phyloP scores from a whole-genome alignment of 2,888 invertebrate species.

The Hymenopus coronatus region DNA sequence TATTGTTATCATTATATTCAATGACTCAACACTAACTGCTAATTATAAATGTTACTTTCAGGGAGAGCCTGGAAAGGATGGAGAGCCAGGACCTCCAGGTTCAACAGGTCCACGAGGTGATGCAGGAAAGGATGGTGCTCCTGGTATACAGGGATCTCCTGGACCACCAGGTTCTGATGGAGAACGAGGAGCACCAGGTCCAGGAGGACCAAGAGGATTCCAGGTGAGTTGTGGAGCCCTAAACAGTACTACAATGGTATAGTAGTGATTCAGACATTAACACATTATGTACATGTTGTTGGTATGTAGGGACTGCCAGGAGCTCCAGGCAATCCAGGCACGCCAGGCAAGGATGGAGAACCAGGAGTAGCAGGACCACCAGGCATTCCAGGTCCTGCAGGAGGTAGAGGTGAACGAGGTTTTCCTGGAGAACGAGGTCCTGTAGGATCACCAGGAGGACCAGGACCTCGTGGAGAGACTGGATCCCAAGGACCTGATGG shows the following conservation, averaged over 20 bases:
- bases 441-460: slow-evolving; percentile 62
- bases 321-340: slow-evolving; percentile 66
- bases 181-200: slow-evolving; percentile 72
- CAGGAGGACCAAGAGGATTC: slow-evolving; percentile 75
- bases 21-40: too few species aligned
- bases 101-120: slow-evolving; percentile 75
- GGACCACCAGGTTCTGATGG: slow-evolving; percentile 71
- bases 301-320: slow-evolving; percentile 66
- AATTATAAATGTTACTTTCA: slow-evolving; percentile 39
- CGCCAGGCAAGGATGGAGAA: slow-evolving; percentile 79
- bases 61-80: slow-evolving; percentile 80
- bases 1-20: too few species aligned
- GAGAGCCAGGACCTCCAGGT: slow-evolving; percentile 73
- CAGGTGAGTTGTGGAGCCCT: slow-evolving; percentile 53
- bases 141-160: slow-evolving; percentile 71
- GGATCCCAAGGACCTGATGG: slow-evolving; percentile 69
- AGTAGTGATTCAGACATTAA: neutral
- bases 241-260: slow-evolving; percentile 19
- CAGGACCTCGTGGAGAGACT: slow-evolving; percentile 63
- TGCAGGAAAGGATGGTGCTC: slow-evolving; percentile 72
- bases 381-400: slow-evolving; percentile 59
- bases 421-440: slow-evolving; percentile 74
- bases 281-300: neutral
- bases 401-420: slow-evolving; percentile 60
- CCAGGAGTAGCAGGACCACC: slow-evolving; percentile 64